These are phyloP conservation scores for Tetraodon nigroviridis DNA, from an alignment of 2,113 vertebrate species.

Conservation along the genomic window DNA sequence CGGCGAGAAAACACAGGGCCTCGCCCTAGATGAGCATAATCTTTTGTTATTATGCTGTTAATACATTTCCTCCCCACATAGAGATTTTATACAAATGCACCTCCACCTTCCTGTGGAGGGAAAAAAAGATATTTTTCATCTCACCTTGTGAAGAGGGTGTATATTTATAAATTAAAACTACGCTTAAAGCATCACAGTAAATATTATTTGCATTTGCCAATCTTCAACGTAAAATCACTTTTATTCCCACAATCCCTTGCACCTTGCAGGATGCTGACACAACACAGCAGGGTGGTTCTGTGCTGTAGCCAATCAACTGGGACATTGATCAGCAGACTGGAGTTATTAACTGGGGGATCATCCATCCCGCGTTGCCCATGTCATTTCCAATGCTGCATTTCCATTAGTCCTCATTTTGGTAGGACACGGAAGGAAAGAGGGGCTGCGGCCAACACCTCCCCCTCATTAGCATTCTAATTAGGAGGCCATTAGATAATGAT, in stretches of 20 bases:
- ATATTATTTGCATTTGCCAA: too few relatives aligned
- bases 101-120: conserved; percentile 34
- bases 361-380: conserved; percentile 67
- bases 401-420: conserved; percentile 65
- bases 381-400: conserved; percentile 70
- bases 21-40: conserved; percentile 72
- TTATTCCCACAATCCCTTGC: conserved; percentile 56
- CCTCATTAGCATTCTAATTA: conserved; percentile 80
- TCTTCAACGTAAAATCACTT: conserved; percentile 22
- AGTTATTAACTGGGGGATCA: conserved; percentile 81
- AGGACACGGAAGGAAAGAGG: conserved; percentile 30
- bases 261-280: conserved; percentile 59
- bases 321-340: conserved; percentile 79
- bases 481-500: conserved; percentile 76
- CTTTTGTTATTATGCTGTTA: conserved; percentile 79
- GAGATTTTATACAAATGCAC: conserved; percentile 61
- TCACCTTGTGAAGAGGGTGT: conserved; percentile 49
- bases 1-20: conserved; percentile 66
- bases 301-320: conserved; percentile 58
- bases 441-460: conserved; percentile 31
- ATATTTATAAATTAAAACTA: background rate
- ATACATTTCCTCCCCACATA: conserved; percentile 64
- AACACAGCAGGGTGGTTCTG: conserved; percentile 30
- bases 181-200: too few relatives aligned
- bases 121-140: conserved; percentile 38